Evolutionary conservation across 2,888 invertebrate species (phyloP).

Genomic region (Drosophila monieri): DNA sequence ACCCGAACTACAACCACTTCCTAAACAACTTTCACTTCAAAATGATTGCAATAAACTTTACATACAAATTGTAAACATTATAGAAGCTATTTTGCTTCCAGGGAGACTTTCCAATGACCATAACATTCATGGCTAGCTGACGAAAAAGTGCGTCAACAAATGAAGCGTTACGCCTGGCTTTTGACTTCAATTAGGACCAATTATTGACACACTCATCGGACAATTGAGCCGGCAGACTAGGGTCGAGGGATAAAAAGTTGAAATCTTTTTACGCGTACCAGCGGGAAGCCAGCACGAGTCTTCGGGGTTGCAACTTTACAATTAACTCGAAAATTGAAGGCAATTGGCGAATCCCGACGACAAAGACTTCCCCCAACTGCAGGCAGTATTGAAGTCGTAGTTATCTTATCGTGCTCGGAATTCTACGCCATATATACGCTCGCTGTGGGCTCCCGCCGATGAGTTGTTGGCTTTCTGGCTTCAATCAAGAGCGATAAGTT

Average conservation of each 20-base stretch:
- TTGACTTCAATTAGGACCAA: constrained; percentile 76
- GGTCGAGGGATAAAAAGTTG: constrained; percentile 43
- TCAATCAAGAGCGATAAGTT: constrained; percentile 64
- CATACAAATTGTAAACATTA: not conserved
- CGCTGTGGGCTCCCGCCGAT: constrained; percentile 19
- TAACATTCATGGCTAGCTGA: not conserved
- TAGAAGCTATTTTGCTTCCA: not conserved
- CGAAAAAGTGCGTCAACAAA: constrained; percentile 68
- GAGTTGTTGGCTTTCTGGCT: constrained; percentile 31
- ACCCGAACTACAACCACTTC: not conserved
- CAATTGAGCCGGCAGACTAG: constrained; percentile 59
- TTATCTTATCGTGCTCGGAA: constrained; percentile 33
- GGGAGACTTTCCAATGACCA: not conserved
- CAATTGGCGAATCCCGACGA: constrained; percentile 32
- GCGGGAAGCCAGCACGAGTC: constrained; percentile 71
- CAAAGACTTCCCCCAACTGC: constrained; percentile 4
- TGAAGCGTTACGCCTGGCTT: constrained; percentile 57
- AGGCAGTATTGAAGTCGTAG: constrained; percentile 1
- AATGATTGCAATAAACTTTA: not conserved
- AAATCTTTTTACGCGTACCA: constrained; percentile 66
- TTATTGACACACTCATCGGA: constrained; percentile 76
- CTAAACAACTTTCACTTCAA: not conserved
- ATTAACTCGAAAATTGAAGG: constrained; percentile 49
- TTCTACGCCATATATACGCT: constrained; percentile 16
- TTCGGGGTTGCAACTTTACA: constrained; percentile 62